Evolutionary conservation across 1,140 invertebrate species (phyloP), one percentile per base, ranked within the genome.

Genomic region (Mycetomoellerius zeteki): DNA sequence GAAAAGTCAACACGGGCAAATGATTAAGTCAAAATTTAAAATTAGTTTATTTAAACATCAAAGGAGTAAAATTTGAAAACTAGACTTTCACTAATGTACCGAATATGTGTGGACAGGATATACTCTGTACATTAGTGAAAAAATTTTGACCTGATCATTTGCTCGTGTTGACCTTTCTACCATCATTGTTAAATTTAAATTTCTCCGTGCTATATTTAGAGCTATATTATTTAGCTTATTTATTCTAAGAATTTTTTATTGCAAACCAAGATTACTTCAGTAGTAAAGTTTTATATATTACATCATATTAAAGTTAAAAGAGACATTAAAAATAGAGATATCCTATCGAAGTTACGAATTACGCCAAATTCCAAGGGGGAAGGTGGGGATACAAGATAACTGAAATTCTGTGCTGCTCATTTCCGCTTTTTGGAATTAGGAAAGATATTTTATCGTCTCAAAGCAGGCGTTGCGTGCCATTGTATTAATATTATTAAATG

Each of bases 371-470:
- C 64, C 30, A 16, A 54, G 30, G n/a, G 56, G 21, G 30, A 81
- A 69, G 37, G n/a, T 80, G 47, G 64, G n/a, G 30, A 81, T 71
- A 81, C 77, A 54, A 54, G 19, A 81, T 81, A 81, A 37, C 64
- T 69, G 64, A 47, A 81, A 81, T 81, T 81, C 77, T 58, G 21
- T 24, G 37, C 56, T 19, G 47, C 76, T 64, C n/a, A 47, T 80
- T 80, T 69, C 67, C 47, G 47, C 47, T 71, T 81, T 71, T 64
- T 37, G 14, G 8, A 80, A 30, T 43, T 21, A 37, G 77, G 21
- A 47, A 54, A 8, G 60, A 52, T 71, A 81, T 54, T 71, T 81
- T 81, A 81, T 81, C 43, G 69, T 80, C 77, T 8, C 14, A 67
- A 75, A 71, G 62, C 54, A 33, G 3, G 21, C 72, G 27, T 80